Percentiles rank a stretch among this genome's conserved stretches.
These are phyloP conservation scores for Noctilio leporinus DNA, from an alignment of 2,113 vertebrate species.

Conservation along the genomic window DNA sequence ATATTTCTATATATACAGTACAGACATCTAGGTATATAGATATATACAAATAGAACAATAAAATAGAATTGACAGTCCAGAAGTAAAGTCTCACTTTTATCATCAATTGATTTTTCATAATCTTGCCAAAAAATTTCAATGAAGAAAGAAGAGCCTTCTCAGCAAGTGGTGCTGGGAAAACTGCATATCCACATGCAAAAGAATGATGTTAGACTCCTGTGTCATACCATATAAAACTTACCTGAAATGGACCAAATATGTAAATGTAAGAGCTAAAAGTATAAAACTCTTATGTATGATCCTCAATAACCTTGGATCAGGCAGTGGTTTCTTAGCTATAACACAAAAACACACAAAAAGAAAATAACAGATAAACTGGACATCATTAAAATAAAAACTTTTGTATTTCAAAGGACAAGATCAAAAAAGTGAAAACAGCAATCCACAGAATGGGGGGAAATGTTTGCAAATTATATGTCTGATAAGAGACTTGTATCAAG, in stretches of 20 bases:
- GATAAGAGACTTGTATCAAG: not conserved
- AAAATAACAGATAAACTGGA: not conserved
- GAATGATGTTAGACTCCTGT: not conserved
- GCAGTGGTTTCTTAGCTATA: not conserved
- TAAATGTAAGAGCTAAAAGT: not conserved
- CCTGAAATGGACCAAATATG: not conserved
- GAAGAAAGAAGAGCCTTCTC: not conserved
- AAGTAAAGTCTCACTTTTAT: not conserved
- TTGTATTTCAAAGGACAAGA: not conserved
- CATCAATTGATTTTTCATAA: not conserved
- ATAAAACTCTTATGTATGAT: not conserved
- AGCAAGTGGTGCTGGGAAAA: not conserved
- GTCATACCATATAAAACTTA: not conserved
- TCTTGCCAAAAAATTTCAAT: not conserved
- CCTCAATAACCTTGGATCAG: not conserved
- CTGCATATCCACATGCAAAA: not conserved
- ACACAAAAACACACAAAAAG: not conserved
- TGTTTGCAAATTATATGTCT: not conserved
- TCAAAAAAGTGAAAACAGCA: not conserved
- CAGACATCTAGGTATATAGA: not conserved
- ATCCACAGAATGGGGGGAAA: not conserved
- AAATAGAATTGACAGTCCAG: not conserved
- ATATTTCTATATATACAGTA: not conserved
- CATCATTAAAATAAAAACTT: not conserved
- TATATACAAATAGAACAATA: not conserved